These are phyloP conservation scores for Peucedramus taeniatus DNA, from an alignment of 2,113 vertebrate genomes.

Conservation along the genomic window DNA sequence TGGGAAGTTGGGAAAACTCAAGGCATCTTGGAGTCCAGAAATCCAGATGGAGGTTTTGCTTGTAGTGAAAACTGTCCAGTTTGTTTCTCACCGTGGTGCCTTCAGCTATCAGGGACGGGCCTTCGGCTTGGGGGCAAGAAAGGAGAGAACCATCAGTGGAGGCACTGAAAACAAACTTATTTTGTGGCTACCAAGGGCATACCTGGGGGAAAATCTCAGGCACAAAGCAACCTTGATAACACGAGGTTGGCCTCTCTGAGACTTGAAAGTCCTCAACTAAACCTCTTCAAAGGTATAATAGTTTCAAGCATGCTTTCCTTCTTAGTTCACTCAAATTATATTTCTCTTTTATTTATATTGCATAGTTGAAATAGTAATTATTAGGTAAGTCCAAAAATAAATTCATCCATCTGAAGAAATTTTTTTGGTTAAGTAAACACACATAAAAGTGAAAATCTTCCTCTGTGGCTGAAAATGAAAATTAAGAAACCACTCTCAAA, in stretches of 20 bases:
- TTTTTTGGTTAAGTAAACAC: background rate
- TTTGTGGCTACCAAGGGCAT: background rate
- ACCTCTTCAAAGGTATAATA: background rate
- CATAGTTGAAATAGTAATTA: background rate
- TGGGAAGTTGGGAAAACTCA: constrained; percentile 89
- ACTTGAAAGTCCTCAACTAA: background rate
- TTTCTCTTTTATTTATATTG: background rate
- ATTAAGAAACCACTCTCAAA: background rate
- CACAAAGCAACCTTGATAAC: background rate
- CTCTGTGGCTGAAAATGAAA: background rate
- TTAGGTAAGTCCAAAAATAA: background rate
- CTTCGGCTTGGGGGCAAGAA: constrained; percentile 85
- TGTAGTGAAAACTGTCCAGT: constrained; percentile 78
- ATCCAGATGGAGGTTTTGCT: constrained; percentile 78
- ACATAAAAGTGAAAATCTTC: background rate
- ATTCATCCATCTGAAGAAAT: background rate
- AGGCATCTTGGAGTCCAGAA: constrained; percentile 91
- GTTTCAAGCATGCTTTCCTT: background rate
- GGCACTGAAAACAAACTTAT: background rate
- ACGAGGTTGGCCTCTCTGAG: fast-evolving
- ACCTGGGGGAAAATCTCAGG: background rate
- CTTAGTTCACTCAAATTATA: background rate
- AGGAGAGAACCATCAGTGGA: constrained; percentile 2
- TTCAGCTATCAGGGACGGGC: constrained; percentile 90
- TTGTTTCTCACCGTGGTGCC: constrained; percentile 73